Percentiles rank a stretch among this genome's conserved stretches.
Conservation (phyloP, 1,140 invertebrate species). For the Oedothorax gibbosus region DNA sequence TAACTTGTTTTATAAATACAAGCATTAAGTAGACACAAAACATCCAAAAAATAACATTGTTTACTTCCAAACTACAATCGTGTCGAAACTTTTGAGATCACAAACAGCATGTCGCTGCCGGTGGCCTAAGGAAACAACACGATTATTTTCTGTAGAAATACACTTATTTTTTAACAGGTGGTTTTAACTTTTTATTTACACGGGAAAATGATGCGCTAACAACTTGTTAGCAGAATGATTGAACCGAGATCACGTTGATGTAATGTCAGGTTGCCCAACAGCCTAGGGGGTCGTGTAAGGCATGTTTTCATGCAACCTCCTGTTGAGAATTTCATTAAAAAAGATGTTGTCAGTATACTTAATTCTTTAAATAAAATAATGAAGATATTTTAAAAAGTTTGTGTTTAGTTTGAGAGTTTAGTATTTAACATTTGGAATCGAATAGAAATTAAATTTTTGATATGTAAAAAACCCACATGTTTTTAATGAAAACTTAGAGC, state of each 20-base stretch:
- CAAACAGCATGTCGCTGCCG: neutral
- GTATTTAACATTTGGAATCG: no score
- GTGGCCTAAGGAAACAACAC: conserved; percentile 24
- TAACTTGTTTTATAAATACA: no score
- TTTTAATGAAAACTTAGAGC: no score
- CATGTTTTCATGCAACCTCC: neutral
- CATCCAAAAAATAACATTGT: neutral
- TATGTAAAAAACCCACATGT: no score
- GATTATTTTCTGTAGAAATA: conserved; percentile 1
- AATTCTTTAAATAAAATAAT: no score
- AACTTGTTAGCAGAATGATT: conserved; percentile 9
- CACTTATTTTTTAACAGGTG: neutral
- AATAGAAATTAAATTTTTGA: no score
- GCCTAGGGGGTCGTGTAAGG: neutral
- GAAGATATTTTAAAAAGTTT: no score
- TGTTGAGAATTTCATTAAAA: neutral
- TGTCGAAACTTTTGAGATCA: conserved; percentile 5
- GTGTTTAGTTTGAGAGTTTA: no score
- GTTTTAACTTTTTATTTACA: conserved; percentile 6
- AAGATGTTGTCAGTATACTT: neutral
- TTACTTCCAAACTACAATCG: neutral
- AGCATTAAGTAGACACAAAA: no score
- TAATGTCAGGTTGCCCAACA: no score
- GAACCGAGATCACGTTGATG: neutral
- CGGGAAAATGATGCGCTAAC: conserved; percentile 6